Evolutionary conservation across 2,113 vertebrate species (phyloP), one percentile per base, ranked within the genome.

Genomic region (Ammodytes dubius): DNA sequence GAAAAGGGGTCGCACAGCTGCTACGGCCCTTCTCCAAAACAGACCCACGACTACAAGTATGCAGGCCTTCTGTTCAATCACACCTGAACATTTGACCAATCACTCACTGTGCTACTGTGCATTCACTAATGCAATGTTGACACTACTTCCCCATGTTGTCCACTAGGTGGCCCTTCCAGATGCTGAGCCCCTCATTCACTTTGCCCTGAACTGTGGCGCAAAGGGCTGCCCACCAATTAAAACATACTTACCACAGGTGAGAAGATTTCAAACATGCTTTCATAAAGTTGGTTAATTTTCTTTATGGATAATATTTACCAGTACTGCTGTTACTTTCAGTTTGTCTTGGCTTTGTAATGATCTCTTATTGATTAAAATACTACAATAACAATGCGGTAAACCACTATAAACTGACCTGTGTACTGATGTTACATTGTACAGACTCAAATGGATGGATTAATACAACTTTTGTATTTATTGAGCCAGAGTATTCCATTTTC

Each of bases 191-290:
- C 93, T 95, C 13, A 92, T 96, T 85, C 95, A 95, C 85, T 96
- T 96, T 94, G 95, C 95, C 75, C 89, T 96, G 88, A 96, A 96
- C 81, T 95, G 94, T 71, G 95, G 95, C 0, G 91, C 92, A 9
- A 95, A 92, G 84, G 89, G 95, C 86, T 96, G 95, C 77, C 95
- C 95, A 6, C 93, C 95, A 14, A 95, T 96, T 72, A 96, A 96
- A 89, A 94, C 91, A 0, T 96, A 96, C 84, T 92, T 89, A 3
- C 91, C 95, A 53, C 82, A 96, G 92, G 96, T 96, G 70, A 72
- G 61, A 15, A 1, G 10, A 19, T 42, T 39, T 14, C 1, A 45
- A 5, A 14, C 13, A 15, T 49, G 47, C 15, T 8, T 13, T 0
- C 0, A 15, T 45, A 45, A 12, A 19, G 6, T 45, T 45, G 6